Conservation (phyloP, 2,113 vertebrate genomes). For the Calyptomena viridis region DNA sequence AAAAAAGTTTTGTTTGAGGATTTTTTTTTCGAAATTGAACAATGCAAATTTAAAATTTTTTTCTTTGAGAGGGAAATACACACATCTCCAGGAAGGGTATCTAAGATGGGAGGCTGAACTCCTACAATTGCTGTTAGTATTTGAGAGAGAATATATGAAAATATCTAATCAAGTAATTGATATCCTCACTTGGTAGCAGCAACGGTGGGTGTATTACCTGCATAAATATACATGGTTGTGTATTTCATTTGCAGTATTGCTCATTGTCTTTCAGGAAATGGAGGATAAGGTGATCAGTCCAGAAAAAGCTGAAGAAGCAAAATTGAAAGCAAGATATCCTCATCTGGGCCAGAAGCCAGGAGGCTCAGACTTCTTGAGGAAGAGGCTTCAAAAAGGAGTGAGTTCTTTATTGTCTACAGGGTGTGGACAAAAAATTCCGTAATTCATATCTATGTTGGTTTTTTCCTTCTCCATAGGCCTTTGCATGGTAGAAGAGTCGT, state of each 20-base stretch:
- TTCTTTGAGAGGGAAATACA: background rate
- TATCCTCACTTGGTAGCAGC: background rate
- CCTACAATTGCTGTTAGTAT: background rate
- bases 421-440: background rate
- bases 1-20: background rate
- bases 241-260: background rate
- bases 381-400: constrained; percentile 96
- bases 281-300: constrained; percentile 91
- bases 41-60: background rate
- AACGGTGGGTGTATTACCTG: background rate
- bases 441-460: background rate
- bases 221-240: background rate
- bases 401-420: constrained; percentile 61
- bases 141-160: background rate
- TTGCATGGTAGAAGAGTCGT: background rate
- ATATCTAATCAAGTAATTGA: background rate
- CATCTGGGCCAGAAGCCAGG: constrained; percentile 93
- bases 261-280: constrained; percentile 81
- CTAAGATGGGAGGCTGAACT: background rate
- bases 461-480: rapidly evolving
- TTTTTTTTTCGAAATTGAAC: background rate
- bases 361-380: constrained; percentile 95
- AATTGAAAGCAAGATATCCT: constrained; percentile 94
- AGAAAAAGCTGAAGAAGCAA: constrained; percentile 95
- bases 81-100: background rate